phyloP scores from a whole-genome alignment of 2,797 vertebrate species.

The Alectoris magna region DNA sequence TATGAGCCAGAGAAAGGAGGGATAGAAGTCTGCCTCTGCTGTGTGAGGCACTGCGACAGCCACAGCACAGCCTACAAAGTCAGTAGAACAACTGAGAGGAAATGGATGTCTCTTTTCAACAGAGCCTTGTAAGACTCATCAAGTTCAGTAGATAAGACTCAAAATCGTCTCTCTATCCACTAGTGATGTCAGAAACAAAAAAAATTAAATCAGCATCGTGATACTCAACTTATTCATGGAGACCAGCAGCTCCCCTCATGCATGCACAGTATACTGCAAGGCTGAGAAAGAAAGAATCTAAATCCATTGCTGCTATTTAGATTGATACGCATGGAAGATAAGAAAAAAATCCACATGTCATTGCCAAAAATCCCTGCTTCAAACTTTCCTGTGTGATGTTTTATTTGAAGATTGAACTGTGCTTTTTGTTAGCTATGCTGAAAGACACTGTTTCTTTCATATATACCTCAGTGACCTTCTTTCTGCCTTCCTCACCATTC shows the following conservation, averaged over 20 bases:
- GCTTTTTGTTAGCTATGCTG: not conserved
- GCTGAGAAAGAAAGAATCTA: not conserved
- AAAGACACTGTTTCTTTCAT: not conserved
- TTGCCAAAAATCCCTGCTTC: not conserved
- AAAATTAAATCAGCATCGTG: not conserved
- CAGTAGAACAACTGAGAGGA: not conserved
- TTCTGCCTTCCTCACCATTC: not conserved
- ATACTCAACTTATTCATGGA: not conserved
- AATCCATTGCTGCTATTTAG: not conserved
- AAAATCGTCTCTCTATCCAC: not conserved
- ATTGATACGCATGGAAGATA: not conserved
- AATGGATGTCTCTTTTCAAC: not conserved
- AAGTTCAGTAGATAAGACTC: not conserved
- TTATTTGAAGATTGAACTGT: not conserved
- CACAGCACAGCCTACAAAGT: not conserved
- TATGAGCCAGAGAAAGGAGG: not conserved
- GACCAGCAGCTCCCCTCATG: not conserved
- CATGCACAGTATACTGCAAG: not conserved
- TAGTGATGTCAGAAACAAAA: not conserved
- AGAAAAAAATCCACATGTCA: not conserved
- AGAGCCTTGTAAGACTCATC: not conserved
- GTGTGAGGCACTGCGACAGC: not conserved
- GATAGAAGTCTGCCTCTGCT: not conserved
- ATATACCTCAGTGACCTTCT: not conserved
- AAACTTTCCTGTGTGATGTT: not conserved